Percentiles rank a stretch among this genome's conserved stretches.
These are phyloP conservation scores for Desmophyllum pertusum DNA, from an alignment of 92 coral and sea anemone species.

Conservation along the genomic window DNA sequence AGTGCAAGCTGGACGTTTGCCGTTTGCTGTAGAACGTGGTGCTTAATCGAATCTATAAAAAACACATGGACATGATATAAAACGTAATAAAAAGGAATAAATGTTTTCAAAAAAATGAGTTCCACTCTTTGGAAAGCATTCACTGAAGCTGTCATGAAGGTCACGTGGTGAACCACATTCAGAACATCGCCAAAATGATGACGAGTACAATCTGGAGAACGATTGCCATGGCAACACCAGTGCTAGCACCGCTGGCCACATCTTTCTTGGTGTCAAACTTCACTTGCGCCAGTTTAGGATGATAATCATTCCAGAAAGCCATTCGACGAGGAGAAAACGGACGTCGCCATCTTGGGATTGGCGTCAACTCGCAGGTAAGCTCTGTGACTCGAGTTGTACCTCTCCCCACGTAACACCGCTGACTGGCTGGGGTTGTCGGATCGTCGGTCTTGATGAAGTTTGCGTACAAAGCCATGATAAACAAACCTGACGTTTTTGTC, in stretches of 20 bases:
- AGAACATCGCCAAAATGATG: neutral
- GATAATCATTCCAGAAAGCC: constrained; percentile 69
- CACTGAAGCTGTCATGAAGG: too few species aligned
- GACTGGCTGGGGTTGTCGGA: constrained; percentile 61
- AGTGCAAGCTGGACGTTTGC: too few species aligned
- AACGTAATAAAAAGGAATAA: too few species aligned
- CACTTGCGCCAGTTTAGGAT: constrained; percentile 56
- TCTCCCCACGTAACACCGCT: constrained; percentile 58
- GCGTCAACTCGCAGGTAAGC: constrained; percentile 56
- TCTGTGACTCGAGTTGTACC: constrained; percentile 50
- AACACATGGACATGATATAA: too few species aligned
- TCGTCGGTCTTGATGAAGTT: constrained; percentile 59
- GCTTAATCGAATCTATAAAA: too few species aligned
- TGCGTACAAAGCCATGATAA: constrained; percentile 16
- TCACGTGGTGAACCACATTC: too few species aligned
- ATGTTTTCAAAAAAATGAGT: too few species aligned
- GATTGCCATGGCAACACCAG: neutral
- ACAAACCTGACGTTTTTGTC: constrained; percentile 41
- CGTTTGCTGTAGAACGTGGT: too few species aligned
- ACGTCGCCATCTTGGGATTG: constrained; percentile 51
- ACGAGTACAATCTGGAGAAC: neutral
- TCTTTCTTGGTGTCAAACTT: constrained; percentile 7
- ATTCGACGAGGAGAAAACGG: constrained; percentile 27
- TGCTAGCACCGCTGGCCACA: neutral
- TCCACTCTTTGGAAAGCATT: too few species aligned